Evolutionary conservation across 1,140 invertebrate species (phyloP).

Genomic region (Anastatus disparis): DNA sequence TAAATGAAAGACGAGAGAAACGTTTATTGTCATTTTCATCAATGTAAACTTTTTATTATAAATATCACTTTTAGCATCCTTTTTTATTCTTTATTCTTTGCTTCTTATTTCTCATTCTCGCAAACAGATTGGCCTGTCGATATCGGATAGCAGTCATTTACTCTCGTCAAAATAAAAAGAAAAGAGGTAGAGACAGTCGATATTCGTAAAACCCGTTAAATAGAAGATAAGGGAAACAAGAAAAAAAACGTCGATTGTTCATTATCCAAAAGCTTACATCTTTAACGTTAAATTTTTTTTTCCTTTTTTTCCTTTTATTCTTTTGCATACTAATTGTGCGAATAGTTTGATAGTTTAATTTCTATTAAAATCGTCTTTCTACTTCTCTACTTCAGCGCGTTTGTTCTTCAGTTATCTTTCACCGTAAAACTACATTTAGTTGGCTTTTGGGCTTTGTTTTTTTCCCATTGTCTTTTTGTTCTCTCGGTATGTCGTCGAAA

Average conservation of each 20-base stretch:
- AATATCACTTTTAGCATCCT: no score
- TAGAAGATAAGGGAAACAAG: not conserved
- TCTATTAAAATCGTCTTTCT: not conserved
- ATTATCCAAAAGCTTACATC: not conserved
- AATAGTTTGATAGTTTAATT: slow-evolving; percentile 4
- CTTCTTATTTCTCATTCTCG: not conserved
- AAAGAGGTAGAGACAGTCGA: not conserved
- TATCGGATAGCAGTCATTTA: not conserved
- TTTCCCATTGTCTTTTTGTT: not conserved
- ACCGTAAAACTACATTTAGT: no score
- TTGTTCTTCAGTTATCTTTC: no score
- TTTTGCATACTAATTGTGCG: not conserved
- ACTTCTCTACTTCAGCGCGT: no score
- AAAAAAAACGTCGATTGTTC: not conserved
- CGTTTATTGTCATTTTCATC: no score
- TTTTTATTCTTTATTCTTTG: no score
- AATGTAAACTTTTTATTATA: no score
- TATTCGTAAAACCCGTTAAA: no score
- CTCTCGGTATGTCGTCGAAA: no score
- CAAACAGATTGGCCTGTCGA: slow-evolving; percentile 2
- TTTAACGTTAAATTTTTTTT: not conserved
- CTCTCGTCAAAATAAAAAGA: not conserved
- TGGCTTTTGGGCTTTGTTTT: no score
- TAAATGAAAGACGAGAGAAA: no score
- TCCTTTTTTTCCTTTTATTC: not conserved